Base-by-base conservation (phyloP, 2,797 vertebrate genomes). In the Eulemur albifrons region DNA sequence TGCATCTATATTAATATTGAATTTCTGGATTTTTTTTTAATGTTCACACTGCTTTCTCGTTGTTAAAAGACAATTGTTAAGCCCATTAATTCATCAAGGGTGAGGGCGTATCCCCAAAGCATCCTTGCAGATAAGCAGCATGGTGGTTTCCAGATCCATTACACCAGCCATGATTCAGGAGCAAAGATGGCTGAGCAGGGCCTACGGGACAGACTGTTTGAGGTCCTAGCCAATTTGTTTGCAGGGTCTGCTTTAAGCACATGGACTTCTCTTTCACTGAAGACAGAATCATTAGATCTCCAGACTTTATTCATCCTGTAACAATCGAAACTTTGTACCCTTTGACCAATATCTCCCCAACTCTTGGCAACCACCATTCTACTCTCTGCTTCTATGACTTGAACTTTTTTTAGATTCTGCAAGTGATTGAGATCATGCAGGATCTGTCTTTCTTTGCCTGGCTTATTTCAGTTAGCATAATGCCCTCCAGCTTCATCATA, bases 61-160 rank as follows among this genome's bases (percentile, higher is more conserved):
- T 69, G 14, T 59, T 90, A 48, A 91, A 54, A 85, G 35, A 45
- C 52, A 25, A 93, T 8, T 45, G 21, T 30, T 38, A 83, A 70
- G 17, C n/a, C 7, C 40, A 61, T 30, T 57, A 5, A 43, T 38
- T 40, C 77, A 21, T 17, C 1, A 3, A 4, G 3, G 8, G 3
- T 15, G n/a, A 50, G 9, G 4, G 8, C 2, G 54, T 10, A 23
- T 57, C 54, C 54, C 54, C 4, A 20, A 57, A 57, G 54, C 54
- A 57, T 57, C 54, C 0, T 0, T 0, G 4, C 17, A 48, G 43
- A n/a, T 0, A 0, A 77, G n/a, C 50, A 69, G 12, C 2, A 3
- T 0, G 38, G 10, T 1, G 9, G 25, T 20, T 20, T 30, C 23
- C 0, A 8, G 48, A 35, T 69, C 77, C 45, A 32, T 5, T 2